Evolutionary conservation across 2,888 invertebrate species (phyloP).

Genomic region (Tetragnatha montana): DNA sequence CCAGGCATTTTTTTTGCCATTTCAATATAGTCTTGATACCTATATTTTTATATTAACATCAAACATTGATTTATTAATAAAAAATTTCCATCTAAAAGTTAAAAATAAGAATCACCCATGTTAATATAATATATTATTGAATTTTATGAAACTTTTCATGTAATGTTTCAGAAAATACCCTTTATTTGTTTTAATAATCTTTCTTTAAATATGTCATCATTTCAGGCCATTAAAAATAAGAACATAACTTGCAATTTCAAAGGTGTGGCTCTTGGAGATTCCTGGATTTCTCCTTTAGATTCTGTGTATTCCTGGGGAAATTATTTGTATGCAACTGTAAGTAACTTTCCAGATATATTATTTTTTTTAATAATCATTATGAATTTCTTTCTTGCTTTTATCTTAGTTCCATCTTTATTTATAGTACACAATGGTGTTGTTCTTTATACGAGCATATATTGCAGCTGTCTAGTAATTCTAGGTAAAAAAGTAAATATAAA

Average conservation of each 20-base stretch:
- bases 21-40: too few relatives aligned
- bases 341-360: slow-evolving; percentile 67
- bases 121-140: too few relatives aligned
- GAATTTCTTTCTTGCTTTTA: too few relatives aligned
- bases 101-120: too few relatives aligned
- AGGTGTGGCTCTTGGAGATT: slow-evolving; percentile 89
- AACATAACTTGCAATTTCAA: slow-evolving; percentile 83
- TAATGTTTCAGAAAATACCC: too few relatives aligned
- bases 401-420: background rate
- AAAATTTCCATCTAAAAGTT: background rate
- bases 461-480: too few relatives aligned
- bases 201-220: slow-evolving; percentile 39
- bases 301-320: slow-evolving; percentile 90
- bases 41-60: too few relatives aligned
- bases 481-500: too few relatives aligned
- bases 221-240: slow-evolving; percentile 81
- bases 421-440: background rate
- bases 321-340: slow-evolving; percentile 84
- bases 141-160: background rate
- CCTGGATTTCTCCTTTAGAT: slow-evolving; percentile 93
- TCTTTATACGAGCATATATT: background rate
- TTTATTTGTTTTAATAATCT: background rate
- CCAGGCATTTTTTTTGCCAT: too few relatives aligned
- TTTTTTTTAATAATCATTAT: background rate
- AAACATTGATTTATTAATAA: background rate